Conservation (phyloP, 2,797 vertebrate genomes). For the Rhynchonycteris naso region DNA sequence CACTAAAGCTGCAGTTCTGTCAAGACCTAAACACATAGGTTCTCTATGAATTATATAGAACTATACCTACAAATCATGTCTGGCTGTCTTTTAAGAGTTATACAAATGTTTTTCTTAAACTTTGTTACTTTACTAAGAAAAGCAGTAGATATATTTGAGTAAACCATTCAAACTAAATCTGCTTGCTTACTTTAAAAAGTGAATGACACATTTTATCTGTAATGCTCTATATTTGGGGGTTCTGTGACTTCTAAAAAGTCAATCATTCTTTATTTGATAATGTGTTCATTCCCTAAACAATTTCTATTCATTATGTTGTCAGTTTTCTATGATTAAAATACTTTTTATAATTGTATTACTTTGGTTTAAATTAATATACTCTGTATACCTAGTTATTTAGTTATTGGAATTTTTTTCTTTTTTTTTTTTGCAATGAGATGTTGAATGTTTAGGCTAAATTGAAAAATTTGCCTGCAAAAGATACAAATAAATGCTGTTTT, state of each 20-base stretch:
- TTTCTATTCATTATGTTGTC: constrained; percentile 60
- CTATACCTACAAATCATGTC: not conserved
- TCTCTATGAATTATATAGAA: not conserved
- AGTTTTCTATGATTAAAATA: constrained; percentile 55
- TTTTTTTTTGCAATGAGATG: not conserved
- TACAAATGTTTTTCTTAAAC: constrained; percentile 30
- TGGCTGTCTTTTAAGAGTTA: not conserved
- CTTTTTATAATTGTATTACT: constrained; percentile 69
- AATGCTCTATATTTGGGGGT: constrained; percentile 23
- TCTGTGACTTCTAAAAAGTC: constrained; percentile 55
- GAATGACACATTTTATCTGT: constrained; percentile 65
- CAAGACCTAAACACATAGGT: not conserved
- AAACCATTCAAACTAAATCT: constrained; percentile 28
- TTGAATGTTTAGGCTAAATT: constrained; percentile 47
- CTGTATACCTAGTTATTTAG: constrained; percentile 23
- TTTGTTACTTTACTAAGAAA: constrained; percentile 10
- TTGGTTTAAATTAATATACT: constrained; percentile 59
- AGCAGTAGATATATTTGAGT: not conserved
- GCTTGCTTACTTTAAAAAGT: constrained; percentile 33
- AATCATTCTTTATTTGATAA: constrained; percentile 64
- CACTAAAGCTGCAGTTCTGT: not conserved
- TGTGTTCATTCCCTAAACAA: constrained; percentile 61
- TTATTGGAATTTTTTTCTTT: not conserved
- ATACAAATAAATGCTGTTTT: constrained; percentile 5
- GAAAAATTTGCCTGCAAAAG: not conserved